Conservation (phyloP, 2,888 invertebrate genomes). For the Cantharis flavilabris region DNA sequence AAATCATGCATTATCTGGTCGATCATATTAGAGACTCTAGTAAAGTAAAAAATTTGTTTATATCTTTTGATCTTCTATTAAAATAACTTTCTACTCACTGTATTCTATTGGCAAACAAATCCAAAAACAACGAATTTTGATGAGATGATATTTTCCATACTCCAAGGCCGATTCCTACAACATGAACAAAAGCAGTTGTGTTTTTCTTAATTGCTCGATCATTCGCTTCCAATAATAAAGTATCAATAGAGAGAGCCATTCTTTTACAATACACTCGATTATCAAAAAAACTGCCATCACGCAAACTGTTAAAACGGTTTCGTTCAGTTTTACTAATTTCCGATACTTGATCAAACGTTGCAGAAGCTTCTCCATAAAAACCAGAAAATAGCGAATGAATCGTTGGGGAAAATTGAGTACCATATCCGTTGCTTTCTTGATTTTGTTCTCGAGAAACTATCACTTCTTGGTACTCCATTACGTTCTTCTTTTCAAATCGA, state of each 20-base stretch:
- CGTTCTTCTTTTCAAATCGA: conserved; percentile 58
- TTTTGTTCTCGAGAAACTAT: conserved; percentile 61
- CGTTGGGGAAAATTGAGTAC: conserved; percentile 57
- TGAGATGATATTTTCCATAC: conserved; percentile 67
- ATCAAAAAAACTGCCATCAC: conserved; percentile 36
- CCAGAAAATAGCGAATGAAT: conserved; percentile 44
- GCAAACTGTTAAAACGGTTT: conserved; percentile 30
- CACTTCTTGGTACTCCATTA: conserved; percentile 68
- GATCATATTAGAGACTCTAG: too few species aligned
- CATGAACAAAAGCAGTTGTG: conserved; percentile 65
- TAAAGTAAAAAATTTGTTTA: too few species aligned
- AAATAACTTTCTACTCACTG: conserved; percentile 46
- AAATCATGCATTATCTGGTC: too few species aligned
- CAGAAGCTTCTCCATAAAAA: conserved; percentile 36
- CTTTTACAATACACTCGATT: conserved; percentile 56
- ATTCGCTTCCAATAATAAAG: conserved; percentile 66
- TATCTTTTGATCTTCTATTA: too few species aligned
- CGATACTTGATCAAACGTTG: conserved; percentile 13
- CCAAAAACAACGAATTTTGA: conserved; percentile 66
- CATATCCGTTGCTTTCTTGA: conserved; percentile 56
- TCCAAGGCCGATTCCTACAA: conserved; percentile 70
- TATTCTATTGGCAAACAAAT: conserved; percentile 67
- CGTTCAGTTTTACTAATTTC: background rate
- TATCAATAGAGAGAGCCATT: conserved; percentile 63
- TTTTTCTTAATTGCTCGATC: conserved; percentile 58